Evolutionary conservation across 2,888 invertebrate species (phyloP).

Genomic region (Temnothorax ravouxi): DNA sequence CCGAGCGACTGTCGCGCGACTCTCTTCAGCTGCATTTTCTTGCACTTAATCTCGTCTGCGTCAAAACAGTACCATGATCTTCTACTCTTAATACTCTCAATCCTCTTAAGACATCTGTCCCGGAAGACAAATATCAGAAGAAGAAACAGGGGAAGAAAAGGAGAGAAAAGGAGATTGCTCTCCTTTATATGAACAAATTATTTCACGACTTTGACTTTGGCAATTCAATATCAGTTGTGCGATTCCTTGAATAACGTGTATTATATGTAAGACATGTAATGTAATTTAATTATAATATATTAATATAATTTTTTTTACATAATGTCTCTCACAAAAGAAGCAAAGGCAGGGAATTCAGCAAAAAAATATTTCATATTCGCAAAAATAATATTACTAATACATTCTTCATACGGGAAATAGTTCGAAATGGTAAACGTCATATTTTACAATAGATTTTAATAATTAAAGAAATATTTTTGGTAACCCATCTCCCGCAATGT

Average conservation of each 20-base stretch:
- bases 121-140: not conserved
- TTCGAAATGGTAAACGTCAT: not conserved
- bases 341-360: not conserved
- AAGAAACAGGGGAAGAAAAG: not conserved
- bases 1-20: not conserved
- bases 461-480: not conserved
- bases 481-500: not conserved
- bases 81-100: not conserved
- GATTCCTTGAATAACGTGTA: not conserved
- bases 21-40: constrained; percentile 11
- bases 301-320: not conserved
- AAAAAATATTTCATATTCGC: not conserved
- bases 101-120: not conserved
- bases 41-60: not conserved
- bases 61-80: not conserved
- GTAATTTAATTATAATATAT: not conserved
- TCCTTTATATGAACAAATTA: not conserved
- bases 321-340: not conserved
- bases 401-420: not conserved
- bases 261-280: not conserved
- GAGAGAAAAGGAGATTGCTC: not conserved
- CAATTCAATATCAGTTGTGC: not conserved
- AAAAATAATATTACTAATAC: not conserved
- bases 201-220: not conserved
- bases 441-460: not conserved